phyloP scores from a whole-genome alignment of 2,888 invertebrate genomes.

The Cosmopolites sordidus region DNA sequence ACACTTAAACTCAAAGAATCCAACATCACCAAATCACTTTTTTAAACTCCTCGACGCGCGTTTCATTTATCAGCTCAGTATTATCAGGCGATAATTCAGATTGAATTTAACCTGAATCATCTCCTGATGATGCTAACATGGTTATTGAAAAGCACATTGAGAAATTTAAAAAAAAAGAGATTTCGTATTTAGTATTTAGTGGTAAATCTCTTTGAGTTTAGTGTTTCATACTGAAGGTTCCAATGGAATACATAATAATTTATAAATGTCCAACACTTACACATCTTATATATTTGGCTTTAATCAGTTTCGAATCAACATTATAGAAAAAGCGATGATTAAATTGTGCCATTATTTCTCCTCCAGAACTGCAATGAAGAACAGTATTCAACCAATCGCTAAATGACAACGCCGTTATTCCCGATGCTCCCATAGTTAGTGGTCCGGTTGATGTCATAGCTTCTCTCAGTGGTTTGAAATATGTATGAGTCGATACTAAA shows the following conservation, averaged over 20 bases:
- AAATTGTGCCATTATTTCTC: conserved; percentile 51
- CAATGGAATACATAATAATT: too few species aligned
- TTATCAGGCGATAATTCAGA: too few species aligned
- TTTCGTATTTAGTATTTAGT: not conserved
- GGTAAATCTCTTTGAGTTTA: too few species aligned
- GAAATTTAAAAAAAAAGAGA: conserved; percentile 7
- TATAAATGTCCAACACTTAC: conserved; percentile 30
- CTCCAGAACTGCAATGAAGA: conserved; percentile 51
- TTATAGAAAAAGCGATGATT: conserved; percentile 45
- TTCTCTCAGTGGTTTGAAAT: conserved; percentile 23
- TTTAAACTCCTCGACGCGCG: too few species aligned
- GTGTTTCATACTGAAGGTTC: too few species aligned
- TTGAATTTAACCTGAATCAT: too few species aligned
- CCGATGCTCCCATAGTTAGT: conserved; percentile 44
- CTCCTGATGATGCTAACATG: too few species aligned
- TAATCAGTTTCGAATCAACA: conserved; percentile 38
- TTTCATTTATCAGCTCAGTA: too few species aligned
- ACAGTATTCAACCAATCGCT: conserved; percentile 54
- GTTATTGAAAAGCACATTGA: too few species aligned
- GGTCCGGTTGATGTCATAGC: conserved; percentile 35
- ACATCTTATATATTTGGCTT: conserved; percentile 37
- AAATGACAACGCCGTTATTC: conserved; percentile 42
- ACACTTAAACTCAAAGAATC: too few species aligned
- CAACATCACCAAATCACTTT: too few species aligned
- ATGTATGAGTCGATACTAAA: conserved; percentile 12